Percentiles rank a stretch among this genome's conserved stretches.
Evolutionary conservation across 2,797 vertebrate genomes (phyloP).

Genomic region (Myripristis murdjan): DNA sequence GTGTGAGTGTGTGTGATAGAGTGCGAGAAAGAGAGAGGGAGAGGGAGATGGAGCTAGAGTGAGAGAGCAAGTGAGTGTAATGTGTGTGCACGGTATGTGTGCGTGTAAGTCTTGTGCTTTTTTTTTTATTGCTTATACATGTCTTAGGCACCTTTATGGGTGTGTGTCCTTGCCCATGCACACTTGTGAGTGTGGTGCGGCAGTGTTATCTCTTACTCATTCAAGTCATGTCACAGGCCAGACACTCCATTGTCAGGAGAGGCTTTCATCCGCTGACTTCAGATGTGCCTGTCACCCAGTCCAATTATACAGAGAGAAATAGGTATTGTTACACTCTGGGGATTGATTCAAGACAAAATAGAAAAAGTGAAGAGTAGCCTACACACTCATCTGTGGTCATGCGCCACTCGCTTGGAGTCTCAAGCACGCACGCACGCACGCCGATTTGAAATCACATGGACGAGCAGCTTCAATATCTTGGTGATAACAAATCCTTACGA

Average conservation of each 20-base stretch:
- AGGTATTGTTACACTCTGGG: conserved; percentile 87
- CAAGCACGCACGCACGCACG: conserved; percentile 36
- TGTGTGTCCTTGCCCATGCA: conserved; percentile 11
- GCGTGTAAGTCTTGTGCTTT: conserved; percentile 21
- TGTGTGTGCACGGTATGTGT: conserved; percentile 5
- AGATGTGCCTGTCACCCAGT: conserved; percentile 88
- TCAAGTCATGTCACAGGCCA: conserved; percentile 89
- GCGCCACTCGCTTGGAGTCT: conserved; percentile 52
- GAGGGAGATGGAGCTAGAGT: background rate
- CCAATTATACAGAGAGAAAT: conserved; percentile 90
- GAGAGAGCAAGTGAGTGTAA: background rate
- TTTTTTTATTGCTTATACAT: conserved; percentile 43
- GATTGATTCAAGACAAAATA: conserved; percentile 88
- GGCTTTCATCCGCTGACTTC: conserved; percentile 87
- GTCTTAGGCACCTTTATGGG: conserved; percentile 29
- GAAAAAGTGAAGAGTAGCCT: conserved; percentile 83
- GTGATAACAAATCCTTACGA: conserved; percentile 73
- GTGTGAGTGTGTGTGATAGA: too few species aligned
- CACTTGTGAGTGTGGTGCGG: conserved; percentile 22
- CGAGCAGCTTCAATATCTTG: conserved; percentile 73
- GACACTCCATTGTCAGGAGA: conserved; percentile 87
- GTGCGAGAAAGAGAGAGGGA: too few species aligned
- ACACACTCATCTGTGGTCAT: conserved; percentile 72
- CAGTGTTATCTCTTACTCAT: conserved; percentile 82
- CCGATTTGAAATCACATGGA: conserved; percentile 73